phyloP scores from a whole-genome alignment of 2,797 vertebrate species.

The Paramormyrops hopkinsi region DNA sequence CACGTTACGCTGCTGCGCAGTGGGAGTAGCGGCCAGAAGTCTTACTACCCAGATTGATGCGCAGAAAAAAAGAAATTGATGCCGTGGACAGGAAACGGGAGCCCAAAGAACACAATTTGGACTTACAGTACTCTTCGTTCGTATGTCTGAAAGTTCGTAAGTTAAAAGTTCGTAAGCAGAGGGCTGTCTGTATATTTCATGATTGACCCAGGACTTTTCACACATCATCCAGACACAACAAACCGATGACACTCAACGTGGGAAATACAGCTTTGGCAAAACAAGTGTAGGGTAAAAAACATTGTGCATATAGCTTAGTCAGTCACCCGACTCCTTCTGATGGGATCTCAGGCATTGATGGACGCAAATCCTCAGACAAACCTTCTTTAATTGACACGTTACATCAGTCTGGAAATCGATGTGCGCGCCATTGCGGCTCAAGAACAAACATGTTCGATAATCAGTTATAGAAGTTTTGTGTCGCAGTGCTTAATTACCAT shows the following conservation, averaged over 20 bases:
- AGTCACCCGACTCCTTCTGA: slow-evolving; percentile 43
- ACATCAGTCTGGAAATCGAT: slow-evolving; percentile 25
- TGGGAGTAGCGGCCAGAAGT: no score
- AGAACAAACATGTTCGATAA: slow-evolving; percentile 29
- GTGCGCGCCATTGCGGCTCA: slow-evolving; percentile 20
- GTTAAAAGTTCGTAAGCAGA: no score
- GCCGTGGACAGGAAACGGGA: no score
- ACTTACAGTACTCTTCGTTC: no score
- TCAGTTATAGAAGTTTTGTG: slow-evolving; percentile 44
- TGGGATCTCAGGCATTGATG: slow-evolving; percentile 37
- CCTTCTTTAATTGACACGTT: slow-evolving; percentile 32
- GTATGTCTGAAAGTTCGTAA: no score
- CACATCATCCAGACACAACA: neutral
- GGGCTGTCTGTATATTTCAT: neutral
- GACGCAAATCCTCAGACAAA: slow-evolving; percentile 29
- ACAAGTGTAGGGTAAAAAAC: neutral
- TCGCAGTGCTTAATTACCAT: slow-evolving; percentile 43
- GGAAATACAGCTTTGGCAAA: slow-evolving; percentile 4
- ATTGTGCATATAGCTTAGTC: slow-evolving; percentile 51
- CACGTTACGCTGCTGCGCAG: no score
- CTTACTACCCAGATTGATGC: no score
- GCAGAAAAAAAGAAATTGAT: no score
- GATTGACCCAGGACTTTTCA: neutral
- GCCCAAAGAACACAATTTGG: no score
- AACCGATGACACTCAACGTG: slow-evolving; percentile 23